phyloP scores from a whole-genome alignment of 92 coral and sea anemone species.

The Pocillopora grandis region DNA sequence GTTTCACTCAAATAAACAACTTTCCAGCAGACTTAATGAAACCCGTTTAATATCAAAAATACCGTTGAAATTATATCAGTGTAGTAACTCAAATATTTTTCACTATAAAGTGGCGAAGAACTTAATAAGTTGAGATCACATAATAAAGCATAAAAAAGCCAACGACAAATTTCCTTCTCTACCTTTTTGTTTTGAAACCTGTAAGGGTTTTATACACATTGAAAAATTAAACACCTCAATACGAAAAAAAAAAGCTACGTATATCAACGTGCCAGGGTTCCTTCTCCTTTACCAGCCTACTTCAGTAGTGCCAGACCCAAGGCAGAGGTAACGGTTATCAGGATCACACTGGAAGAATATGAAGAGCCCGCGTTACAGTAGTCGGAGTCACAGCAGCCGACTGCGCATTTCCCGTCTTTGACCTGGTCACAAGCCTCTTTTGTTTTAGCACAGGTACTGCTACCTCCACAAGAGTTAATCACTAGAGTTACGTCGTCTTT shows the following conservation, averaged over 20 bases:
- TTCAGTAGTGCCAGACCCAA: slow-evolving; percentile 4
- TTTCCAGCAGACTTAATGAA: too few species aligned
- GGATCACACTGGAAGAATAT: background rate
- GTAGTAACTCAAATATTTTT: too few species aligned
- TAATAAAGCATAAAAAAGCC: too few species aligned
- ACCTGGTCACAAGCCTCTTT: background rate
- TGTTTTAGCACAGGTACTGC: background rate
- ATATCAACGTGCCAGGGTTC: background rate
- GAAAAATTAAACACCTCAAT: too few species aligned
- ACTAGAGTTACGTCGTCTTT: background rate
- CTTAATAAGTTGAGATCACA: too few species aligned
- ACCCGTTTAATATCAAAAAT: background rate
- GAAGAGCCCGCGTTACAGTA: slow-evolving; percentile 8
- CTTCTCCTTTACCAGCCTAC: background rate
- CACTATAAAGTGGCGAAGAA: too few species aligned
- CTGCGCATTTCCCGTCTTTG: background rate
- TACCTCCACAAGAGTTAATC: background rate
- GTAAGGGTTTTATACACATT: too few species aligned
- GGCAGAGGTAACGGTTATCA: slow-evolving; percentile 10
- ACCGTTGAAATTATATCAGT: background rate
- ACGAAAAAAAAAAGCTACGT: background rate
- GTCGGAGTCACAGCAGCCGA: slow-evolving; percentile 17
- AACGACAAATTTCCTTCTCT: background rate
- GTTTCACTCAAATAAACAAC: too few species aligned
- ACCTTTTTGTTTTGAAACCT: too few species aligned